These are phyloP conservation scores for Glyphotaelius pellucidus DNA, from an alignment of 2,888 invertebrate species.

Conservation along the genomic window DNA sequence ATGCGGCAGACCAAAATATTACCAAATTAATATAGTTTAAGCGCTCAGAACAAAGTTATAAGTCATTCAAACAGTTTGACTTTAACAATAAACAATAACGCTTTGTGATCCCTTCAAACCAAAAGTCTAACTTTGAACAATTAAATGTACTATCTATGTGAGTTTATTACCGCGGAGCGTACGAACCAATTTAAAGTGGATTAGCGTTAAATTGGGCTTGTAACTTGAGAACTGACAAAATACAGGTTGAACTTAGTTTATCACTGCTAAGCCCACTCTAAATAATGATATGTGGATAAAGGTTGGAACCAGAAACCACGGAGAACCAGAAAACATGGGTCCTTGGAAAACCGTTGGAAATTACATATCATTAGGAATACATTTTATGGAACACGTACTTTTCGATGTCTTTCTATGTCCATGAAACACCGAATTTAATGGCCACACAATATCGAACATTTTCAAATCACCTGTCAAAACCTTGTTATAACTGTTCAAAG, in stretches of 20 bases:
- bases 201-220: background rate
- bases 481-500: no score
- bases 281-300: background rate
- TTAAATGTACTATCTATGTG: background rate
- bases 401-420: background rate
- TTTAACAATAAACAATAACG: background rate
- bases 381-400: background rate
- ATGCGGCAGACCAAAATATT: background rate
- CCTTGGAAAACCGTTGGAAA: background rate
- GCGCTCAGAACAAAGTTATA: background rate
- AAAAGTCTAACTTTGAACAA: background rate
- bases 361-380: background rate
- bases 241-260: background rate
- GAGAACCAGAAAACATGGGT: background rate
- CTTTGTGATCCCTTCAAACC: background rate
- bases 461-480: background rate
- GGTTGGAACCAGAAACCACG: background rate
- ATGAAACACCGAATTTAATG: background rate
- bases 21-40: background rate
- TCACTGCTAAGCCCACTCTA: background rate
- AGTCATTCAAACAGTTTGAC: background rate
- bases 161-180: background rate
- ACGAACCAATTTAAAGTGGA: background rate
- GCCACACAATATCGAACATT: background rate
- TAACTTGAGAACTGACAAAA: background rate